A percentile compares a stretch with the other conserved stretches of the same genome.
phyloP scores from a whole-genome alignment of 30 jellyfish, hydroid and myxozoan genomes.

The Cassiopea andromeda region DNA sequence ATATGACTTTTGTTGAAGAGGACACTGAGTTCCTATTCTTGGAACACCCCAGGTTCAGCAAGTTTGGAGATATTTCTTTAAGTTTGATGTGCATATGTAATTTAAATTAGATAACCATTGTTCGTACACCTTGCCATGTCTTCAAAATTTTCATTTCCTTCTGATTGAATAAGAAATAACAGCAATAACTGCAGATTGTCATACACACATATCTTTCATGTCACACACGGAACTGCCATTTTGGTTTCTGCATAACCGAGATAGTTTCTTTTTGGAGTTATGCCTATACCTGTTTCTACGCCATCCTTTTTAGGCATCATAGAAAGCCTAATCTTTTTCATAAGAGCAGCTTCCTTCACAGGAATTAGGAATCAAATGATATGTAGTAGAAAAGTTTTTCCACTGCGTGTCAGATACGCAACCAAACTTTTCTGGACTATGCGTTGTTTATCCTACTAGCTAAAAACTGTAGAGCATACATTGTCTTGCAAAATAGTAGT shows the following conservation, averaged over 20 bases:
- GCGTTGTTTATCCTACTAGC: background rate
- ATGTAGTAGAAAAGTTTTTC: conserved; percentile 5
- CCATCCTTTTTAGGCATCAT: background rate
- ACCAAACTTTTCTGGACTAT: background rate
- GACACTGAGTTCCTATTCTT: too few species aligned
- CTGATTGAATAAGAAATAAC: background rate
- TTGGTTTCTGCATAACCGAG: background rate
- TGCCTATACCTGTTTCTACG: too few species aligned
- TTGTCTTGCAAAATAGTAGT: too few species aligned
- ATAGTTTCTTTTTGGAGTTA: background rate
- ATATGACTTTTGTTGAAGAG: too few species aligned
- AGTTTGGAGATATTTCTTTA: background rate
- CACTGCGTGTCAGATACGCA: conserved; percentile 18
- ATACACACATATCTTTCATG: too few species aligned
- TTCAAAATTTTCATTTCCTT: background rate
- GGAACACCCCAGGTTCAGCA: too few species aligned
- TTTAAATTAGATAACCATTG: background rate
- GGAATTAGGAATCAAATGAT: conserved; percentile 12
- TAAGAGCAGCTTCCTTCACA: conserved; percentile 15
- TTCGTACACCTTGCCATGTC: background rate
- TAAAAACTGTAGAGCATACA: too few species aligned
- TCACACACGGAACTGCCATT: background rate
- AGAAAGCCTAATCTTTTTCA: background rate
- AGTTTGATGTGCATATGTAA: background rate
- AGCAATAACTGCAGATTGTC: background rate